Evolutionary conservation across 2,797 vertebrate species (phyloP), one percentile per base, ranked within the genome.

Genomic region (Pelochelys cantorii): DNA sequence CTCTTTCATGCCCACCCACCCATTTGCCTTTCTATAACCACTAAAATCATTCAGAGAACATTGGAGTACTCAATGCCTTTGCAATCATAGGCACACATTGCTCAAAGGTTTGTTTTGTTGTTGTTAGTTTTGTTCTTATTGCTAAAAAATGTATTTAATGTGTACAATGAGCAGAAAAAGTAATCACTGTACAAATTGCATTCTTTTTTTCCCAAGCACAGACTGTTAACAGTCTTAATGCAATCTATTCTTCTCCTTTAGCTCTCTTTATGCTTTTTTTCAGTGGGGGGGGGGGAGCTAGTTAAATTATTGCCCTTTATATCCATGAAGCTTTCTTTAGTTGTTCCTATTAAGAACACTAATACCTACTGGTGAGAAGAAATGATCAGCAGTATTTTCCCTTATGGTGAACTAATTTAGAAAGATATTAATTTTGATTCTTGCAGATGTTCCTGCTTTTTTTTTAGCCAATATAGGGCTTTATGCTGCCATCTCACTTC

Each of bases 401-500:
- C 88, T 90, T 75, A 37, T 90, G 60, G 71, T 56, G 54, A 96
- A 54, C 60, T 94, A 89, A 81, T 90, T 94, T 91, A 84, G 13
- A 83, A 91, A 89, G 75, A 18, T 56, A 84, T 34, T 92, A 77
- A 79, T 62, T 86, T 91, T 88, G 23, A 85, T 20, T 53, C 60
- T 83, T 34, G 22, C 25, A 83, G 9, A 56, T 83, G 42, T 37
- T 86, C 48, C 85, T 8, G 13, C 29, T 12, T 59, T 89, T 88
- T 88, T 81, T 88, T 90, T 83, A 88, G 81, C 27, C 79, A 82
- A 81, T 91, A 25, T 83, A 77, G 75, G 52, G 60, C 42, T 79
- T 53, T 71, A 94, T 81, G 87, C 94, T 91, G 79, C 93, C 89
- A 90, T 95, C 92, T 90, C 84, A 48, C 90, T 95, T 94, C 93